Evolutionary conservation across 2,797 vertebrate species (phyloP).

Genomic region (Paedocypris micromegethes): DNA sequence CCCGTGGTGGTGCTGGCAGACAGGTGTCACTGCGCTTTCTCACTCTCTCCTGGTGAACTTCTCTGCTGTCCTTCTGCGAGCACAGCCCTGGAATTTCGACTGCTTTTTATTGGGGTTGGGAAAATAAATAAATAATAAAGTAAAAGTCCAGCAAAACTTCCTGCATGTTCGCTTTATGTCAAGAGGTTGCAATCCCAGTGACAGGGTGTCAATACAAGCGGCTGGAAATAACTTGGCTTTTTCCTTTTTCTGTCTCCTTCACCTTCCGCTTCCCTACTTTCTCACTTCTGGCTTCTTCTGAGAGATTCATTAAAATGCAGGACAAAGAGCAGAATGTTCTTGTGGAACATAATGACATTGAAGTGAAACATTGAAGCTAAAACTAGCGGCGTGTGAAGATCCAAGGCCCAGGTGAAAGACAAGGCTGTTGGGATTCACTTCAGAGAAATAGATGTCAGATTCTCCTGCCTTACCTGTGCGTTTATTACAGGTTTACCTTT

Average conservation of each 20-base stretch:
- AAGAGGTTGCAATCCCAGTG: conserved; percentile 35
- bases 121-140: background rate
- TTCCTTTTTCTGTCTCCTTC: conserved; percentile 21
- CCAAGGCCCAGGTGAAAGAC: conserved; percentile 25
- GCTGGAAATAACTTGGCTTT: conserved; percentile 32
- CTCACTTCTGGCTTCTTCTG: conserved; percentile 6
- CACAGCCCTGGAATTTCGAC: conserved; percentile 1
- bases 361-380: conserved; percentile 23
- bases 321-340: conserved; percentile 24
- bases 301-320: conserved; percentile 27
- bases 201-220: conserved; percentile 31
- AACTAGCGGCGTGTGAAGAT: conserved; percentile 21
- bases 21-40: conserved; percentile 27
- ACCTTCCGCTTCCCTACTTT: conserved; percentile 1
- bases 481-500: background rate
- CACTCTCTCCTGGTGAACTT: background rate
- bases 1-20: conserved; percentile 24
- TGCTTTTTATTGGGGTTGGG: conserved; percentile 12
- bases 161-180: conserved; percentile 16
- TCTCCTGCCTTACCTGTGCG: background rate
- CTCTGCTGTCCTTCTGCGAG: background rate
- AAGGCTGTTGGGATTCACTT: conserved; percentile 6
- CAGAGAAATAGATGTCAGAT: conserved; percentile 12
- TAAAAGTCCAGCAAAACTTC: conserved; percentile 8
- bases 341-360: conserved; percentile 26